Conservation (phyloP, 2,888 invertebrate species). For the Tenodera sinensis region DNA sequence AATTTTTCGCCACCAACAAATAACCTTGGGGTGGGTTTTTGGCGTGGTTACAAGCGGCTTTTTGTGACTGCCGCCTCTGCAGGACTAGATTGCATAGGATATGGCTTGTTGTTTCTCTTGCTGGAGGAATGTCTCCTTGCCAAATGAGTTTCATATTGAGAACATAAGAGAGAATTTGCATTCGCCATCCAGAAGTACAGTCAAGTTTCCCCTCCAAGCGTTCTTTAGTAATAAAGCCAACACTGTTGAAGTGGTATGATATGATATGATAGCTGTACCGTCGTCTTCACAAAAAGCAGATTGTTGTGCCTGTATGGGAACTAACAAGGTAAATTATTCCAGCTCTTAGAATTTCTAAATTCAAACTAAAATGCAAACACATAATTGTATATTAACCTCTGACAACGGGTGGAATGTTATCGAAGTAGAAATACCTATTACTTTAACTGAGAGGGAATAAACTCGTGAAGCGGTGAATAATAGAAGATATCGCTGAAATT, state of each 20-base stretch:
- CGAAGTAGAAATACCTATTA: too few relatives aligned
- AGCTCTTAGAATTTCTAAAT: too few relatives aligned
- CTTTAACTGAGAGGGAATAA: too few relatives aligned
- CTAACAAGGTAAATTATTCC: too few relatives aligned
- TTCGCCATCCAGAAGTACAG: neutral
- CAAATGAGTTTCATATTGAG: neutral
- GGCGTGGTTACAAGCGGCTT: neutral
- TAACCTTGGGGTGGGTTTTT: neutral
- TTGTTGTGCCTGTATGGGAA: neutral
- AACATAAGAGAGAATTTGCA: neutral
- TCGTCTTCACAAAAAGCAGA: neutral
- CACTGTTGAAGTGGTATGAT: neutral
- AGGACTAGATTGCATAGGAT: neutral
- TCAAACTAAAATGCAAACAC: too few relatives aligned
- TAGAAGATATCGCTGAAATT: too few relatives aligned
- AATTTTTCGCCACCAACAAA: neutral
- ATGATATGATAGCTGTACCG: too few relatives aligned
- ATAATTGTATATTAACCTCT: too few relatives aligned
- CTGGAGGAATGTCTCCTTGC: neutral
- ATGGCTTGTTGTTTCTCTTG: neutral
- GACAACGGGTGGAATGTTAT: too few relatives aligned
- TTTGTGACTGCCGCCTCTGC: neutral
- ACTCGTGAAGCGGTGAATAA: too few relatives aligned
- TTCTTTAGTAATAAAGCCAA: neutral
- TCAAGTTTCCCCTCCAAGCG: neutral